Base-by-base conservation (phyloP, 2,888 invertebrate species). In the Carabus problematicus region DNA sequence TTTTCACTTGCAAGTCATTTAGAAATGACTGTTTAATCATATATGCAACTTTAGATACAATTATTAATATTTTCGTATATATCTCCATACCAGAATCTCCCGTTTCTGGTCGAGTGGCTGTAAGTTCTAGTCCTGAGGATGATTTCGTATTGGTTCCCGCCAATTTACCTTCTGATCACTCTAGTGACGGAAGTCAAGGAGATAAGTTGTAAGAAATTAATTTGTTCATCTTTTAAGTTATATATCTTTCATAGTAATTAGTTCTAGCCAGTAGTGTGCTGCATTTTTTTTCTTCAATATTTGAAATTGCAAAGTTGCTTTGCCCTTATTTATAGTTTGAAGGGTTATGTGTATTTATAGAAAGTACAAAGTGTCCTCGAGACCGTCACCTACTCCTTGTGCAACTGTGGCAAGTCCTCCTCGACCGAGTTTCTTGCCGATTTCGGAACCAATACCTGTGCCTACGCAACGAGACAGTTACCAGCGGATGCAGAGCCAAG, bases 121-220 rank as follows among this genome's bases (percentile, higher is more conserved):
- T 82, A 71, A 84, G 84, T 76, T 85, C 85, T 79, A 90, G 90
- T 76, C 90, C 90, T 73, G 92, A 92, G 79, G 91, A 93, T 82
- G 93, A 92, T 84, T 93, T 92, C 84, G 93, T 93, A 76, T 84
- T 93, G 80, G 92, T 93, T 76, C 91, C 93, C 72, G 84, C 86
- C 72, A 90, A 88, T 80, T 80, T 87, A 75, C 87, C 89, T 70
- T 84, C 85, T 73, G 89, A 89, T 79, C 86, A 86, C 75, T 85
- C 85, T 6, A 83, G 84, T 63, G 85, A 84, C 59, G 79, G 77
- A 72, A 75, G 76, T 52, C 73, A 76, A 69, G 71, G 73, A 52
- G 82, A 82, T 54, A 79, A 77, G 73, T 76, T 76, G 81, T 81
- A 74, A 79, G 78, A 77, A 58, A 42, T 19, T 40, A 8, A 45